A percentile compares a stretch with the other conserved stretches of the same genome.
phyloP scores from a whole-genome alignment of 2,113 vertebrate genomes.

The Pygathrix nemaeus region DNA sequence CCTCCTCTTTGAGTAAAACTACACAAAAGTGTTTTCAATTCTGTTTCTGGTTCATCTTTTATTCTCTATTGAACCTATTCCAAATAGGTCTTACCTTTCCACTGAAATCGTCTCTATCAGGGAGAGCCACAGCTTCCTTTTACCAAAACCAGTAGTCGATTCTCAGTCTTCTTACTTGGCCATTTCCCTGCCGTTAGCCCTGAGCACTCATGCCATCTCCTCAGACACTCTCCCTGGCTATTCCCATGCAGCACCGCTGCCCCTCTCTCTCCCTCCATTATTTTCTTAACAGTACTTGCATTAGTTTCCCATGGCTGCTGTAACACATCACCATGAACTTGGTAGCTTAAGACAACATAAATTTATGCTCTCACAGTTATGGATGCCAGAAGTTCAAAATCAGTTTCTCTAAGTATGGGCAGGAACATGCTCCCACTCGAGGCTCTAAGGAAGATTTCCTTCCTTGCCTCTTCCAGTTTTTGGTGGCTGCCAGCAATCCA shows the following conservation, averaged over 20 bases:
- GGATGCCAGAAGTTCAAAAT: not conserved
- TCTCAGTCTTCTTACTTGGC: not conserved
- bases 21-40: not conserved
- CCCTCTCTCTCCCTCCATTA: not conserved
- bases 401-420: not conserved
- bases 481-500: not conserved
- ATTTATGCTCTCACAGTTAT: not conserved
- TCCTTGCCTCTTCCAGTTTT: not conserved
- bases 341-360: not conserved
- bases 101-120: not conserved
- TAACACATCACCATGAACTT: not conserved
- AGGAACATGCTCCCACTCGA: not conserved
- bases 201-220: not conserved
- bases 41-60: not conserved
- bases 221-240: not conserved
- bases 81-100: not conserved
- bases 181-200: not conserved
- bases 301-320: not conserved
- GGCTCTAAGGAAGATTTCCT: not conserved
- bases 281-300: not conserved
- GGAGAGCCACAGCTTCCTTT: not conserved
- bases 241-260: too few relatives aligned
- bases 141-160: not conserved
- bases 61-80: not conserved
- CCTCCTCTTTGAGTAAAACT: not conserved